Evolutionary conservation across 2,888 invertebrate genomes (phyloP), one percentile per base, ranked within the genome.

Genomic region (Galerucella pusilla): DNA sequence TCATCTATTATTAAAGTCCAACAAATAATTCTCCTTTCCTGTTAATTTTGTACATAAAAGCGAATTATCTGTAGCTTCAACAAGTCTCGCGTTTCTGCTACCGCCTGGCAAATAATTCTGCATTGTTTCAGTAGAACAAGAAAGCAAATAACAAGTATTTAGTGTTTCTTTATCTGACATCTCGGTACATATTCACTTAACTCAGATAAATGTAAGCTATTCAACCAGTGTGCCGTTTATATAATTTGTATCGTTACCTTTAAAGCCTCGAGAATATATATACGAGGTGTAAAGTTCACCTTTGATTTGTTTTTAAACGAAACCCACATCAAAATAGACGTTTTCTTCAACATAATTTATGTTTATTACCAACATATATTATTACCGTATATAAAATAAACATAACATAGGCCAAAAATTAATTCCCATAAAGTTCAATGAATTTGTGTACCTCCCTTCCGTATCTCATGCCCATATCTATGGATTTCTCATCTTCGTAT

Each of bases 181-280:
- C 73, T 73, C 20, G 46, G 73, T 73, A 68, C 68, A 59, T 68
- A 73, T 73, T 67, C 72, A 73, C 72, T 73, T 68, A 73, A 71
- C 71, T 71, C 63, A 52, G 54, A 71, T 71, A 71, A 69, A 69
- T 45, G 69, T 69, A 69, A 71, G 54, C 63, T 52, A 65, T 57
- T 65, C 73, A 35, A 49, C 68, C 57, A 54, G 68, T 63, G 52
- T 68, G 61, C 54, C 57, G 64, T 52, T 68, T 73, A 20, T 46
- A 68, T 71, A 74, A 74, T 74, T 71, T 67, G 74, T 71, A 74
- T 74, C 46, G 67, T 67, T 60, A 54, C 63, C 71, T 74, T 66
- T 71, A 71, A 66, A 74, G 71, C 71, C 20, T 73, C 68, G 28
- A 60, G 14, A 28, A 35, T 60, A 49, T 54, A 64, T 42, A 42